phyloP scores from a whole-genome alignment of 2,797 vertebrate species.

The Falco biarmicus region DNA sequence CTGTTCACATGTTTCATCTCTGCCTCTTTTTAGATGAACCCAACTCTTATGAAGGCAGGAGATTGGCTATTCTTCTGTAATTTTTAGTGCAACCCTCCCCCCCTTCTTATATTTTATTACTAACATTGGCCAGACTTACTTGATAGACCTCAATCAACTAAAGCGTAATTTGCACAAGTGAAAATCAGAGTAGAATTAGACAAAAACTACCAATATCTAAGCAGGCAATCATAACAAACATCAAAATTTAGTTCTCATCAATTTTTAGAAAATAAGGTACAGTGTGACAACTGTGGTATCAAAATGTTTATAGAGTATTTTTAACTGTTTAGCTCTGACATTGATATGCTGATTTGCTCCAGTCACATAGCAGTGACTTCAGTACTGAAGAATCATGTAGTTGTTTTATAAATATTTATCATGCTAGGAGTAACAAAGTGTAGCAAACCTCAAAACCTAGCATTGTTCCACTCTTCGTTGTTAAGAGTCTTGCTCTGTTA shows the following conservation, averaged over 20 bases:
- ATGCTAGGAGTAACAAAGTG: slow-evolving; percentile 19
- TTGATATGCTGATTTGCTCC: not conserved
- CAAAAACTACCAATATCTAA: not conserved
- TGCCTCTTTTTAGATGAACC: not conserved
- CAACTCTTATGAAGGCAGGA: not conserved
- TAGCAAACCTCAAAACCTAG: slow-evolving; percentile 19
- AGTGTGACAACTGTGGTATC: not conserved
- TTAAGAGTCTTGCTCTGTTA: slow-evolving; percentile 46
- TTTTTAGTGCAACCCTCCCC: not conserved
- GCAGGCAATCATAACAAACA: not conserved
- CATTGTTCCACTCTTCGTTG: slow-evolving; percentile 22
- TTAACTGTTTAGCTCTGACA: slow-evolving; percentile 8
- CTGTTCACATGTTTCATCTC: not conserved
- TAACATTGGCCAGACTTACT: not conserved
- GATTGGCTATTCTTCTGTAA: not conserved
- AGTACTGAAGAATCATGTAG: slow-evolving; percentile 34
- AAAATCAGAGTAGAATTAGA: not conserved
- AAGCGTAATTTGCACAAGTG: not conserved
- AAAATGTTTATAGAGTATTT: not conserved
- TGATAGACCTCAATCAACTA: not conserved
- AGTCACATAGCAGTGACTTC: slow-evolving; percentile 22
- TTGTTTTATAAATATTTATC: slow-evolving; percentile 61
- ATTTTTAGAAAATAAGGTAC: not conserved
- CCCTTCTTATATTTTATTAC: not conserved
- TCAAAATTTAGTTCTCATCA: not conserved